phyloP scores from a whole-genome alignment of 1,140 invertebrate species.

The Leptoteleia sp. region DNA sequence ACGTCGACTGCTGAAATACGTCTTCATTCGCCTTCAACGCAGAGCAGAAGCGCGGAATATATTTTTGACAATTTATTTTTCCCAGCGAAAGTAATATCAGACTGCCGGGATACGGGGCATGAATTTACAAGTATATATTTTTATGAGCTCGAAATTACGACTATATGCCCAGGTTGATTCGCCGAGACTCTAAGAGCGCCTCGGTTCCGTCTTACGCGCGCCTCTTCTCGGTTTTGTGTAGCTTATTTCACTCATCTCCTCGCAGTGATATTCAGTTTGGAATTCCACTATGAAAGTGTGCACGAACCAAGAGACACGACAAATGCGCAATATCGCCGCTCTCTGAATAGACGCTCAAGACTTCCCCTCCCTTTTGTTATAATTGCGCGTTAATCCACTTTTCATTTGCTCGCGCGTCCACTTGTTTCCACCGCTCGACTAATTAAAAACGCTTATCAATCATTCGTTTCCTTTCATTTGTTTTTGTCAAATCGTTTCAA shows the following conservation, averaged over 20 bases:
- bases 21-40: neutral
- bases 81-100: slow-evolving; percentile 29
- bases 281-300: slow-evolving; percentile 39
- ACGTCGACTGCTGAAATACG: neutral
- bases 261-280: slow-evolving; percentile 44
- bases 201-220: slow-evolving; percentile 32
- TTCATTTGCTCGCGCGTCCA: no score
- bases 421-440: no score
- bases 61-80: slow-evolving; percentile 32
- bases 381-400: slow-evolving; percentile 44
- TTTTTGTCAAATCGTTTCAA: no score
- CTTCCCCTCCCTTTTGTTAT: slow-evolving; percentile 30
- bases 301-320: slow-evolving; percentile 35
- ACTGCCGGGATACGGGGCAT: slow-evolving; percentile 10
- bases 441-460: no score
- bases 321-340: slow-evolving; percentile 32
- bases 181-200: slow-evolving; percentile 20
- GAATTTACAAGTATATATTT: slow-evolving; percentile 47
- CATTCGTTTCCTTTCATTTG: no score
- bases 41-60: neutral
- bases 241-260: slow-evolving; percentile 47
- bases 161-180: slow-evolving; percentile 34
- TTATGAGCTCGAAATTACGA: slow-evolving; percentile 47
- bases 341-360: slow-evolving; percentile 20
- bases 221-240: slow-evolving; percentile 22